Percentiles rank a stretch among this genome's conserved stretches.
phyloP scores from a whole-genome alignment of 2,888 invertebrate genomes.

The Agrenia bidenticulata region DNA sequence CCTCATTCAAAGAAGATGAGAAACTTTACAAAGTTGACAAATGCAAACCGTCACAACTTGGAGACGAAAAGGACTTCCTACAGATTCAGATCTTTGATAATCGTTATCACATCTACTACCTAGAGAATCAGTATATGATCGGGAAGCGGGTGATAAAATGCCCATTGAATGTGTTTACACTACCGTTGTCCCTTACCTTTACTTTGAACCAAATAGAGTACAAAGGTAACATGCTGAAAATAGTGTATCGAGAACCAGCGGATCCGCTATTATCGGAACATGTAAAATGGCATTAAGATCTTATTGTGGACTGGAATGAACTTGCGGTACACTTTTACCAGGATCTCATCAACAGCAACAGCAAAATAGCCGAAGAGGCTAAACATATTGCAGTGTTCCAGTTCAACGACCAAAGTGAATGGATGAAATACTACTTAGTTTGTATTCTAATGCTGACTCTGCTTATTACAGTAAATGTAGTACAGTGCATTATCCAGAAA shows the following conservation, averaged over 20 bases:
- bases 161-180: background rate
- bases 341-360: no score
- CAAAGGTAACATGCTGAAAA: background rate
- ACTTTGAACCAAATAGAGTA: no score
- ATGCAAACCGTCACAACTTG: background rate
- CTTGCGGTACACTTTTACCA: no score
- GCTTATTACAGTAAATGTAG: no score
- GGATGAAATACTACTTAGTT: no score
- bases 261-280: background rate
- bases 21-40: background rate
- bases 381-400: no score
- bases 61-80: conserved; percentile 7
- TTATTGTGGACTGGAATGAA: no score
- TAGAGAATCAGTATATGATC: background rate
- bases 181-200: no score
- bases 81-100: conserved; percentile 1
- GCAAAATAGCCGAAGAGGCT: no score
- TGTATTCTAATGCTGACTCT: no score
- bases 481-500: no score
- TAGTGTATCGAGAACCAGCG: background rate
- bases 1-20: background rate
- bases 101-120: background rate
- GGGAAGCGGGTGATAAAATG: background rate
- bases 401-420: no score
- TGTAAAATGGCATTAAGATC: background rate